Evolutionary conservation across 2,113 vertebrate species (phyloP), one percentile per base, ranked within the genome.

Genomic region (Callaeas wilsoni): DNA sequence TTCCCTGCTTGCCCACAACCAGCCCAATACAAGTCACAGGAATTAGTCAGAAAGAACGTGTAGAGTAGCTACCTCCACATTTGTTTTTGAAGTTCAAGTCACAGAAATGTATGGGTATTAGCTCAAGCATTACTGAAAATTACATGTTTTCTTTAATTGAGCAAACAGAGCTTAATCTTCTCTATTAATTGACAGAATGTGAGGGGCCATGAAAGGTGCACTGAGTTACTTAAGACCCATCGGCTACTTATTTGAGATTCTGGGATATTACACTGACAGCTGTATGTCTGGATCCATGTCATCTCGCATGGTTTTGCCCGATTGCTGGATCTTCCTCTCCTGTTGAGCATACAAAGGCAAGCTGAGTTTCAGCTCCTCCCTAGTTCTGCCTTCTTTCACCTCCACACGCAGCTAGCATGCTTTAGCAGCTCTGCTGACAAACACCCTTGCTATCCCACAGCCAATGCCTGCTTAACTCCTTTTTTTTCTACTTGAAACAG

Each of bases 11-110:
- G 80, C 59, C 90, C 91, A 87, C 73, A 95, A 90, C 65, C 57
- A 92, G 84, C 55, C 35, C 80, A 84, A 82, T 52, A 37, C 44
- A 49, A 90, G 84, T 88, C 75, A 90, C 39, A 78, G 60, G 97
- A 92, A 90, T 87, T 80, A 94, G 83, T 82, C 90, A 89, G 32
- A 71, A 62, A 86, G 73, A 67, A 86, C 16, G 4, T 5, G 21
- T 9, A 83, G 32, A 84, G 49, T 39, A 90, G 39, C 32, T 78
- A 83, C 47, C 74, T 90, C 73, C 46, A 59, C 59, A 90, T 92
- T 69, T 42, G 70, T 53, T 94, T 95, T 42, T 94, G 82, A 96
- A 88, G 89, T 92, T 86, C 59, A 87, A 59, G 77, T 92, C 56
- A 84, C 44, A 94, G 60, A 87, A 93, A 77, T 14, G 25, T 7